A percentile compares a stretch with the other conserved stretches of the same genome.
phyloP scores from a whole-genome alignment of 1,140 invertebrate species.

The Bombus haemorrhoidalis region DNA sequence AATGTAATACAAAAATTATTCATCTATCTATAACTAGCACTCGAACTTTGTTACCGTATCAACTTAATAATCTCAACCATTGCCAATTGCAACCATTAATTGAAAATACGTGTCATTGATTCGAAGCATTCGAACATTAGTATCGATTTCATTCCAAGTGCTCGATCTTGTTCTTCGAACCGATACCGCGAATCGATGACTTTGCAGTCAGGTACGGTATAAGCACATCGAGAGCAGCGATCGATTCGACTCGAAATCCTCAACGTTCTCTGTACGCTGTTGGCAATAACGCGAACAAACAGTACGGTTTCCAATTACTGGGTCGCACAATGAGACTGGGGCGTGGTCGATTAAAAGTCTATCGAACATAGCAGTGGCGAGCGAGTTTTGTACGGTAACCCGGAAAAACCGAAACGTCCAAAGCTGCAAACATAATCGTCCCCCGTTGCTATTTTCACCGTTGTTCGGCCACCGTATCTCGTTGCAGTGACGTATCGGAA shows the following conservation, averaged over 20 bases:
- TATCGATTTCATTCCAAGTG: not conserved
- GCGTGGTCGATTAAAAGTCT: constrained; percentile 69
- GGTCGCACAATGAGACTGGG: constrained; percentile 45
- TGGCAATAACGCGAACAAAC: constrained; percentile 36
- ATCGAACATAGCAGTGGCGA: constrained; percentile 22
- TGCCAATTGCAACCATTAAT: not conserved
- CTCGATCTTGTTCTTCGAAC: not conserved
- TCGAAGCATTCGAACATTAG: not conserved
- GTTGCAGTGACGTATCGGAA: not conserved
- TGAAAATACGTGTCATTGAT: not conserved
- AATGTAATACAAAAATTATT: not conserved
- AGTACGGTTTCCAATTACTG: constrained; percentile 38
- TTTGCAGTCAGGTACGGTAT: not conserved
- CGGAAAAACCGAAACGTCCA: constrained; percentile 14
- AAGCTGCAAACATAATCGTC: not conserved
- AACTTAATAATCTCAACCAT: not conserved
- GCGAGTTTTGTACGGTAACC: not conserved
- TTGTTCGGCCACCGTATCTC: not conserved
- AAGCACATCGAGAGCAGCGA: not conserved
- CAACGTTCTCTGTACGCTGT: not conserved
- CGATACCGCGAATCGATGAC: not conserved
- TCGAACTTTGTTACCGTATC: too few relatives aligned
- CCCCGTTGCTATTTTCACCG: not conserved
- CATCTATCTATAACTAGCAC: not conserved
- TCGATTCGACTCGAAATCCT: constrained; percentile 1